Evolutionary conservation across 2,797 vertebrate genomes (phyloP).

Genomic region (Spheniscus humboldti): DNA sequence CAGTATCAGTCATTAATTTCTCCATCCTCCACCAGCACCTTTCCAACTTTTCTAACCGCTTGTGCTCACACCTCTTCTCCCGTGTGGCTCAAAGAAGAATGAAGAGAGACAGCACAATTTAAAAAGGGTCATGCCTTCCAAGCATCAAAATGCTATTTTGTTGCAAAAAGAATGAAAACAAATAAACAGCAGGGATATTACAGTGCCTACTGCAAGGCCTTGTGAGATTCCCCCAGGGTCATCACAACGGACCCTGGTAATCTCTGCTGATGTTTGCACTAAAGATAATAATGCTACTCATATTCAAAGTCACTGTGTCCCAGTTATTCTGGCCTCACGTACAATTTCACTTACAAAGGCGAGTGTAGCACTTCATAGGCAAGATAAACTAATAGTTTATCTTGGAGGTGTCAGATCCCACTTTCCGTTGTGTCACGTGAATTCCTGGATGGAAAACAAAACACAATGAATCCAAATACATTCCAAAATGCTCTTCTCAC

Average conservation of each 20-base stretch:
- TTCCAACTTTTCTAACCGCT: neutral
- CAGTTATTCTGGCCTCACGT: neutral
- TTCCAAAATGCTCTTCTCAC: constrained; percentile 19
- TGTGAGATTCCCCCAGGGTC: neutral
- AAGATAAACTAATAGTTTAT: neutral
- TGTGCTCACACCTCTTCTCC: neutral
- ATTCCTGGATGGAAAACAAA: constrained; percentile 23
- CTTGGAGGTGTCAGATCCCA: neutral
- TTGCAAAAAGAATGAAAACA: constrained; percentile 16
- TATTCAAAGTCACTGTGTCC: neutral
- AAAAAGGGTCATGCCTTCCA: neutral
- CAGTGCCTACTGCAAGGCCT: neutral
- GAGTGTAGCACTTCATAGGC: neutral
- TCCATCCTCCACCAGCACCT: neutral
- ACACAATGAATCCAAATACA: neutral
- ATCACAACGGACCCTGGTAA: neutral
- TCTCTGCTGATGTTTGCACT: constrained; percentile 15
- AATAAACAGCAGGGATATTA: neutral
- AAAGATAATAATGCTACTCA: constrained; percentile 25
- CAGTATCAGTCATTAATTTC: neutral
- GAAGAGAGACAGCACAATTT: neutral
- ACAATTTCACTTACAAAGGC: constrained; percentile 18
- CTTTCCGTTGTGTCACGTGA: constrained; percentile 1
- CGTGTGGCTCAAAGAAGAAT: neutral
- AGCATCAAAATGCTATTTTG: neutral